Base-by-base conservation (phyloP, 2,797 vertebrate species). In the Cryptoprocta ferox region DNA sequence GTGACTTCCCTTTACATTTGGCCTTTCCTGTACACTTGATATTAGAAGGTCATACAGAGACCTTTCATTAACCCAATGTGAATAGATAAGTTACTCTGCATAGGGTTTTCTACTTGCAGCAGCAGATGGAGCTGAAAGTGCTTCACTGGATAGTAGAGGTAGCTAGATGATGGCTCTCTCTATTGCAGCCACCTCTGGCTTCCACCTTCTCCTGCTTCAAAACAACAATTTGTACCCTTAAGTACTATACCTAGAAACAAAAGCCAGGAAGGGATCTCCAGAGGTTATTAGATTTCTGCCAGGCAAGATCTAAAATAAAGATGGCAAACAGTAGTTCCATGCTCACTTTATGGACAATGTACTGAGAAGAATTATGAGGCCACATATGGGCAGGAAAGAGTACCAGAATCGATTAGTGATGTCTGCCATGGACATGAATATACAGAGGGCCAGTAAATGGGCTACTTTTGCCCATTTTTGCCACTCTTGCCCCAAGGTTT, bases 201-300 rank as follows among this genome's bases (percentile, higher is more conserved):
- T 96, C 85, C 30, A 32, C 37, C 42, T 91, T 94, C 70, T 61
- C 59, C 28, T 88, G 26, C 65, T 94, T 94, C 81, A 84, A 45
- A 97, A 88, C 28, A 80, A 59, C 48, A 89, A 53, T 89, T 81
- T 66, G 35, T 45, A 92, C 24, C 76, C 79, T 90, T 95, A 95
- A 90, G 9, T 78, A 89, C 21, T 76, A 76, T 80, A 68, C 15
- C 93, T 92, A 66, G 71, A 90, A 90, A 86, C 65, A 95, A 93
- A 96, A 87, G 11, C 16, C 71, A 92, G 76, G 39, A 94, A 94
- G 37, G 59, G 7, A 48, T 96, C 76, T 73, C 21, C 61, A 95
- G 70, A 84, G 39, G 65, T 89, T 70, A 68, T 84, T 92, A 87
- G 28, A 68, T 87, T 75, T 95, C 15, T 71, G 13, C 75, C 61